Percentiles rank a stretch among this genome's conserved stretches.
These are phyloP conservation scores for Myotis planiceps DNA, from an alignment of 2,797 vertebrate genomes.

Conservation along the genomic window DNA sequence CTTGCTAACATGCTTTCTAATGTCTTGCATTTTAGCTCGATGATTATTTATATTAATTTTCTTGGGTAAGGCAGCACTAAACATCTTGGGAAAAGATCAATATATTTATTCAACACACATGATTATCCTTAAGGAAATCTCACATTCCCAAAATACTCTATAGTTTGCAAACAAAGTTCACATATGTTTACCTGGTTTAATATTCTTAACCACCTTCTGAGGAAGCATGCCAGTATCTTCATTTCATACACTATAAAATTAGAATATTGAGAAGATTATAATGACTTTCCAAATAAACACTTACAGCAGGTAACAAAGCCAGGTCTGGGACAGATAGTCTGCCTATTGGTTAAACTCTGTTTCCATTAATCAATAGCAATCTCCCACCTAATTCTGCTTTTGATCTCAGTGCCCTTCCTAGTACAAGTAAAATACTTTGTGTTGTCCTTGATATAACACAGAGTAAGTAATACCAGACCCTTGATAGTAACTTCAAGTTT, in stretches of 20 bases:
- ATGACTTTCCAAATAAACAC: neutral
- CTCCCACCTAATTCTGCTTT: neutral
- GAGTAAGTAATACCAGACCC: neutral
- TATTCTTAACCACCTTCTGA: neutral
- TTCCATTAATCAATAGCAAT: neutral
- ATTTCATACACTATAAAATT: neutral
- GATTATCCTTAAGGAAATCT: neutral
- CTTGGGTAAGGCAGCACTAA: neutral
- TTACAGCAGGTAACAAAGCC: neutral
- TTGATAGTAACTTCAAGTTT: neutral
- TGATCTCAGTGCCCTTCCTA: neutral
- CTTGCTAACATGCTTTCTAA: neutral
- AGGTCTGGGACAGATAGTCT: neutral
- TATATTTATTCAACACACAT: slow-evolving; percentile 6
- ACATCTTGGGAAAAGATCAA: neutral
- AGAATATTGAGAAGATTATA: neutral
- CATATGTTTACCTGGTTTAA: neutral
- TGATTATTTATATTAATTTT: neutral
- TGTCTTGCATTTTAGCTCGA: neutral
- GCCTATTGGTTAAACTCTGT: neutral
- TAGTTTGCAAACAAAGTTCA: neutral
- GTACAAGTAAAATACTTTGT: neutral
- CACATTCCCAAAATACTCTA: neutral
- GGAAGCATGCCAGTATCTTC: neutral
- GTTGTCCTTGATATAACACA: neutral